These are phyloP conservation scores for Cerastis leucographa DNA, from an alignment of 2,888 invertebrate genomes.

Conservation along the genomic window DNA sequence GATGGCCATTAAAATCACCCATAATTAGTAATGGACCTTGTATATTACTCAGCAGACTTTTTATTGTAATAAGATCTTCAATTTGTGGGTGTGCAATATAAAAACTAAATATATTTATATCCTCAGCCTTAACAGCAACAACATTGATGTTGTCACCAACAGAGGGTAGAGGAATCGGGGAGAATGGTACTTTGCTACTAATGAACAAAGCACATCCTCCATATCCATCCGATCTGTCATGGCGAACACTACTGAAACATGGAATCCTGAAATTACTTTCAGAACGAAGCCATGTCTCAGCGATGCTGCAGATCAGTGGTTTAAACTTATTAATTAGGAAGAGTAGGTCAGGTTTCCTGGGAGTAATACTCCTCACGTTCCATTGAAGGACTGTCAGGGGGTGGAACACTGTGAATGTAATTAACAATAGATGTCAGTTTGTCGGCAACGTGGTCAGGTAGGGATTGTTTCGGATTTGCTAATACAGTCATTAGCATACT, in stretches of 20 bases:
- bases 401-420: not conserved
- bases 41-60: not conserved
- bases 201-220: not conserved
- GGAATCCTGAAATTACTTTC: not conserved
- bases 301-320: not conserved
- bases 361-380: not conserved
- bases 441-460: not conserved
- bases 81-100: no score
- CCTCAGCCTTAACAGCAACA: not conserved
- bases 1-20: conserved; percentile 1
- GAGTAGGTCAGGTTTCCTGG: not conserved
- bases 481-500: not conserved
- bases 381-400: not conserved
- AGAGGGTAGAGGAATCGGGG: not conserved
- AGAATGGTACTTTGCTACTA: conserved; percentile 2
- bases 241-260: no score
- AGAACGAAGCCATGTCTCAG: not conserved
- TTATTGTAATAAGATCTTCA: no score
- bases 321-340: not conserved
- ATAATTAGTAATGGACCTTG: not conserved
- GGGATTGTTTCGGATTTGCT: not conserved
- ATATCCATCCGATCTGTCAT: no score
- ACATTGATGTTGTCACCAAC: not conserved
- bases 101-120: not conserved
- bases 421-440: not conserved